phyloP scores from a whole-genome alignment of 2,888 invertebrate genomes.

The Microctonus aethiopoides region DNA sequence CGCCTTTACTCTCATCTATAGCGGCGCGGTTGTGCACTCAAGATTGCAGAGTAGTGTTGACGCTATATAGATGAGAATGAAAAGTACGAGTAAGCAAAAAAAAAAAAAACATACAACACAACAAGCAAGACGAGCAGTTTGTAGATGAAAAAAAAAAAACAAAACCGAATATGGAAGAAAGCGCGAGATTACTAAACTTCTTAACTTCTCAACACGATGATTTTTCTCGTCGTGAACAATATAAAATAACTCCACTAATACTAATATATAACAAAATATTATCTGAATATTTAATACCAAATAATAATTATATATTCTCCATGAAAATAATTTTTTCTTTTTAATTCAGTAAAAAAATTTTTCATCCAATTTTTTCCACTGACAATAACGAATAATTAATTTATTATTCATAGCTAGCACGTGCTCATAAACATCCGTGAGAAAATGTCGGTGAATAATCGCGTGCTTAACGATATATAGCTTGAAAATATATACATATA shows the following conservation, averaged over 20 bases:
- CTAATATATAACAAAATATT: too few species aligned
- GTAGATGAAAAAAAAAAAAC: background rate
- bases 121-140: too few species aligned
- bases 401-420: background rate
- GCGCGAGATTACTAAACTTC: conserved; percentile 30
- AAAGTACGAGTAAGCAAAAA: background rate
- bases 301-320: too few species aligned
- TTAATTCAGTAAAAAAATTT: too few species aligned
- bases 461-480: background rate
- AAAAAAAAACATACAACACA: too few species aligned
- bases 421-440: background rate
- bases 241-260: background rate
- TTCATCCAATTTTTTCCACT: background rate
- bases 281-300: too few species aligned
- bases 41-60: background rate
- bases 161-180: conserved; percentile 23
- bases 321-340: too few species aligned
- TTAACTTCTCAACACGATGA: conserved; percentile 21
- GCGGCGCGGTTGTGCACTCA: background rate
- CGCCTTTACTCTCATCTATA: background rate
- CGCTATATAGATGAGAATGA: background rate
- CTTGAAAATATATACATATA: background rate
- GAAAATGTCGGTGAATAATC: background rate
- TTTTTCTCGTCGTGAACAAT: conserved; percentile 18
- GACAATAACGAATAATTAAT: background rate